Conservation (phyloP, 2,113 vertebrate genomes). For the Oriolus oriolus region DNA sequence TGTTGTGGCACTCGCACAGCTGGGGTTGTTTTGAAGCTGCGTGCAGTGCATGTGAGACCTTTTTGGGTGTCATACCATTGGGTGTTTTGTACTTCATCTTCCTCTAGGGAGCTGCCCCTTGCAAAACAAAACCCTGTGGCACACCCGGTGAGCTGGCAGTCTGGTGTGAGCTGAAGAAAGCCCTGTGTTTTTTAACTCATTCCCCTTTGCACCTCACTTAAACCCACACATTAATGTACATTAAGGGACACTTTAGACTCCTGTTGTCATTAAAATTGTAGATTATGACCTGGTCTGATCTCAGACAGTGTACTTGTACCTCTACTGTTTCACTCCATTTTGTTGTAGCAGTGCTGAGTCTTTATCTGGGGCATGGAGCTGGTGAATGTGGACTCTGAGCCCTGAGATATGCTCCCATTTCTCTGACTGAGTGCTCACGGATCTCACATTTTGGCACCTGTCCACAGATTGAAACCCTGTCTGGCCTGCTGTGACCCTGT, state of each 20-base stretch:
- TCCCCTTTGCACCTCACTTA: neutral
- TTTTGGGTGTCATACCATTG: neutral
- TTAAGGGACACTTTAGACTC: neutral
- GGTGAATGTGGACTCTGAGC: neutral
- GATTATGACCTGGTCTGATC: neutral
- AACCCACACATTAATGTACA: accelerated
- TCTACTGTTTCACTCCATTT: neutral
- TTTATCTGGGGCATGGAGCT: neutral
- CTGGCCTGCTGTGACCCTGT: neutral
- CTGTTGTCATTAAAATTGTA: neutral
- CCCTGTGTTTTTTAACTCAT: accelerated
- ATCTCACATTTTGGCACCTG: neutral
- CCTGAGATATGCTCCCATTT: neutral
- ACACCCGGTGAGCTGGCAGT: accelerated
- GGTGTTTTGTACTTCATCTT: neutral
- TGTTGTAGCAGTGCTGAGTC: neutral
- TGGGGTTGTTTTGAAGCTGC: neutral
- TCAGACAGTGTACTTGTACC: neutral
- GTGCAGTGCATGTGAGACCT: neutral
- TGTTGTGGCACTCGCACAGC: neutral
- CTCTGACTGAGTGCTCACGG: neutral
- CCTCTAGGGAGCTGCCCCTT: neutral
- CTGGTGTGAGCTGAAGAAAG: neutral
- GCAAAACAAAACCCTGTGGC: neutral
- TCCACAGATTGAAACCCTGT: neutral